A percentile compares a stretch with the other conserved stretches of the same genome.
phyloP scores from a whole-genome alignment of 2,113 vertebrate species.

The Alethe diademata region DNA sequence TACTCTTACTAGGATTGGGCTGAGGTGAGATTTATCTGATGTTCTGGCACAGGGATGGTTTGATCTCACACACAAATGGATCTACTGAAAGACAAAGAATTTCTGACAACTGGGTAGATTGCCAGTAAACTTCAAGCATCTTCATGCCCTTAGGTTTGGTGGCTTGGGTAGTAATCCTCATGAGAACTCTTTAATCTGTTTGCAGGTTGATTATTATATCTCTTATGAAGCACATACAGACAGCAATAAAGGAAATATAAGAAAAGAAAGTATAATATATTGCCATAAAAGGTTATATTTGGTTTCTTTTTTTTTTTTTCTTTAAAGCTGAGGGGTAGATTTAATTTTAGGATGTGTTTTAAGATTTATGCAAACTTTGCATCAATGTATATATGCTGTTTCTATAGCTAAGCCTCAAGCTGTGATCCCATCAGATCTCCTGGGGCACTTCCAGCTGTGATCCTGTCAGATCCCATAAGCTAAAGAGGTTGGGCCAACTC shows the following conservation, averaged over 20 bases:
- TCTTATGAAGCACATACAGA: neutral
- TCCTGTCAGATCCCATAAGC: slow-evolving; percentile 53
- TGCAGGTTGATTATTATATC: neutral
- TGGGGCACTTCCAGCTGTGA: slow-evolving; percentile 50
- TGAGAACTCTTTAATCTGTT: neutral
- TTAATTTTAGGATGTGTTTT: neutral
- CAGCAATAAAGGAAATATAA: neutral
- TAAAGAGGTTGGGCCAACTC: slow-evolving; percentile 32
- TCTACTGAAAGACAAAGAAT: neutral
- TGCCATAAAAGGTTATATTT: neutral
- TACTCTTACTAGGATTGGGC: neutral
- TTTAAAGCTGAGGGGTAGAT: neutral
- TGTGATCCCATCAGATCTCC: slow-evolving; percentile 64
- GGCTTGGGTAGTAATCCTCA: neutral
- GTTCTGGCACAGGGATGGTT: neutral
- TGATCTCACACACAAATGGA: neutral
- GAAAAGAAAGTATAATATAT: neutral
- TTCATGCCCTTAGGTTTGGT: neutral
- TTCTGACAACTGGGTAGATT: neutral
- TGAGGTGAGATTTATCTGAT: neutral
- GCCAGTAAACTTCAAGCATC: neutral
- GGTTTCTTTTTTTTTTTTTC: neutral
- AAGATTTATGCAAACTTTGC: neutral
- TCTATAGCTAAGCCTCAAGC: slow-evolving; percentile 21
- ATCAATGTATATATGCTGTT: neutral